These are phyloP conservation scores for Drosophila longiperda DNA, from an alignment of 2,888 invertebrate genomes.

Conservation along the genomic window DNA sequence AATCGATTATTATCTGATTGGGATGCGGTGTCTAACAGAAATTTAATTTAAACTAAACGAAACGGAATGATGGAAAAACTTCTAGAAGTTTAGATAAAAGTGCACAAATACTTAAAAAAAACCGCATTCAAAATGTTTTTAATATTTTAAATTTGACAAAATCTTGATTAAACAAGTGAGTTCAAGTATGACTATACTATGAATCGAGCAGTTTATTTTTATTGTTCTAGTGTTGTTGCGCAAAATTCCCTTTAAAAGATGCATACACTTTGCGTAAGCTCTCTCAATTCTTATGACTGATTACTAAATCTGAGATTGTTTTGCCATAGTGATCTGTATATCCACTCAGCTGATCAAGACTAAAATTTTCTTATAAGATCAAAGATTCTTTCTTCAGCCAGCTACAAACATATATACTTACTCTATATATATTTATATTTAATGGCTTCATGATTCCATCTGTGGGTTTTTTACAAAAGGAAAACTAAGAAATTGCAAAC, in stretches of 20 bases:
- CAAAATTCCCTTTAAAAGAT: neutral
- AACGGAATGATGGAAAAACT: conserved; percentile 31
- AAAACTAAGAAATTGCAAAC: neutral
- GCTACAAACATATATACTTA: neutral
- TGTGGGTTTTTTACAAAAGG: neutral
- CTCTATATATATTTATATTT: too few relatives aligned
- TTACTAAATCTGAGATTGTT: neutral
- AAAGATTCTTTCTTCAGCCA: neutral
- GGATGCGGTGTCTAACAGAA: conserved; percentile 45
- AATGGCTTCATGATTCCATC: neutral
- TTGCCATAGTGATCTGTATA: neutral
- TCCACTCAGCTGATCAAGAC: neutral
- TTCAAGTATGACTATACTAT: neutral
- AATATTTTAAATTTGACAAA: neutral
- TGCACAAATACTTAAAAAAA: neutral
- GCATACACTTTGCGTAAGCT: neutral
- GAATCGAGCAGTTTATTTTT: neutral
- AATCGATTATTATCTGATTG: conserved; percentile 10
- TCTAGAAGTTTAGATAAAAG: neutral
- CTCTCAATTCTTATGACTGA: neutral
- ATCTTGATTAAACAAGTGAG: neutral
- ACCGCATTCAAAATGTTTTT: neutral
- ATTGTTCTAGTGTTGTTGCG: neutral
- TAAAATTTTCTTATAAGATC: neutral
- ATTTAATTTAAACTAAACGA: conserved; percentile 56